Evolutionary conservation across 2,888 invertebrate species (phyloP), one percentile per base, ranked within the genome.

Genomic region (Stictocephala bisonia): DNA sequence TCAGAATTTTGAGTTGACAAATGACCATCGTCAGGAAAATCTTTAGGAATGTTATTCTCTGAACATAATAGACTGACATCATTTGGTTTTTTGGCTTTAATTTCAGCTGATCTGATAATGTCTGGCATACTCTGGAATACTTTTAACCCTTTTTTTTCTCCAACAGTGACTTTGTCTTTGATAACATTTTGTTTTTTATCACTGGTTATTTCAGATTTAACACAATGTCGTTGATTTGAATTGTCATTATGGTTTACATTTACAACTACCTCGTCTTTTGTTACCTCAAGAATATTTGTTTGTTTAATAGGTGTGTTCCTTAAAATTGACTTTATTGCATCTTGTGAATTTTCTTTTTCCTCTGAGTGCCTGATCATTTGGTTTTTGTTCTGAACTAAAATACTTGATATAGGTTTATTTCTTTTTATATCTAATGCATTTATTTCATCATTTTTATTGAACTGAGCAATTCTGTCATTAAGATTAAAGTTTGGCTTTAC

Each of bases 261-360:
- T 58, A n/a, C 22, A 22, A 58, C 26, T 18, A 71, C 6, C 18
- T 44, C 18, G 20, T 71, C 41, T 58, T 71, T 71, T 9, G 58
- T 58, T 71, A 44, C 58, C 15, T 71, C 70, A 20, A 58, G 20
- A 35, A 58, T 58, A 71, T 26, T 29, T 20, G 26, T 20, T 9
- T 26, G 67, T 18, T 24, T 56, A 3, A 26, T 56, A 7, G 24
- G 24, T 26, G 15, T 20, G 22, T 44, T 40, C n/a, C 64, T 44
- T 7, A 44, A 41, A 18, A 41, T 26, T 24, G 29, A 44, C 20
- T 40, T 51, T 15, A 18, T 40, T 18, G 24, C 56, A 40, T 22
- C 27, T 22, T 64, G 64, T 44, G 41, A 58, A n/a, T 71, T 71
- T 58, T 71, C 58, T 58, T 71, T 56, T 56, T 71, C 70, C 15